These are phyloP conservation scores for Prenolepis imparis DNA, from an alignment of 2,888 invertebrate species.

Conservation along the genomic window DNA sequence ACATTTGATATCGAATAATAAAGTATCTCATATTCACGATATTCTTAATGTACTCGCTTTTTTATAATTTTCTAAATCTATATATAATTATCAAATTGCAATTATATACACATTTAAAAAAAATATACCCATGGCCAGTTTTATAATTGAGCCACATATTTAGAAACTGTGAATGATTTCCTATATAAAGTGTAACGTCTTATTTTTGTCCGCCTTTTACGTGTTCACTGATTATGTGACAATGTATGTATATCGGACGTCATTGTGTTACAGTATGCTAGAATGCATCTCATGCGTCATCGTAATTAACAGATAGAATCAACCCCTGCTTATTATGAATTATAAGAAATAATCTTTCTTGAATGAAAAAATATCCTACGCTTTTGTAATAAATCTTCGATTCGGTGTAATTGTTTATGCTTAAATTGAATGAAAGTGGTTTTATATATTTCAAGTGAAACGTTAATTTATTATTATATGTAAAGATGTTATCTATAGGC, in stretches of 20 bases:
- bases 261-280: conserved; percentile 9
- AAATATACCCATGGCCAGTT: neutral
- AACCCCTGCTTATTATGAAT: neutral
- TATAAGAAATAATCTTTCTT: conserved; percentile 13
- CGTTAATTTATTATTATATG: conserved; percentile 33
- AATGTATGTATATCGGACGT: neutral
- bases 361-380: neutral
- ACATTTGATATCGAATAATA: neutral
- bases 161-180: conserved; percentile 16
- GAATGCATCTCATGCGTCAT: conserved; percentile 31
- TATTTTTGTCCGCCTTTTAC: neutral
- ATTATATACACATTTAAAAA: neutral
- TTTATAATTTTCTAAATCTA: neutral
- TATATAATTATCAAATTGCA: neutral
- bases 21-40: neutral
- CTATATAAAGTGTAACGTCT: neutral
- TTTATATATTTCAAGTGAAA: conserved; percentile 17
- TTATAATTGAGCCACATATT: neutral
- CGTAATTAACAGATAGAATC: neutral
- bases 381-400: conserved; percentile 1
- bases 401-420: neutral
- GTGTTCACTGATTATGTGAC: neutral
- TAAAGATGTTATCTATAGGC: conserved; percentile 25
- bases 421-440: conserved; percentile 29
- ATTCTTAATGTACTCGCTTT: neutral